Conservation (phyloP, 2,113 vertebrate genomes). For the Lophotis ruficrista region DNA sequence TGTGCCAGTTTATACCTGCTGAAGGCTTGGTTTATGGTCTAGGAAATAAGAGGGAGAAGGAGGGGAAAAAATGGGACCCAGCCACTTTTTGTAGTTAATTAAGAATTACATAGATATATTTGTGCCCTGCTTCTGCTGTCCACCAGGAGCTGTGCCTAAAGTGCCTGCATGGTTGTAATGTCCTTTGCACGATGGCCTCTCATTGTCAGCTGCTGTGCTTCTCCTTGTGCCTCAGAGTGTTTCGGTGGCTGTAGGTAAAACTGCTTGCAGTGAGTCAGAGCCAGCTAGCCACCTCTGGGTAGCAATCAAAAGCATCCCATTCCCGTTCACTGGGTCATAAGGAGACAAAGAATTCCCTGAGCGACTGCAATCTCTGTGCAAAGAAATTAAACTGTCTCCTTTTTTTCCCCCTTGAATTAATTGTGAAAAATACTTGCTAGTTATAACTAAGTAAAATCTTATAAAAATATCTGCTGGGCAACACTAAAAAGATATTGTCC, state of each 20-base stretch:
- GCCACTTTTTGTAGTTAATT: conserved; percentile 28
- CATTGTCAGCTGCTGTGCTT: background rate
- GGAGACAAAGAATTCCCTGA: background rate
- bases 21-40: conserved; percentile 61
- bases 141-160: background rate
- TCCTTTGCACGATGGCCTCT: background rate
- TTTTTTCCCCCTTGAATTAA: background rate
- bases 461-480: background rate
- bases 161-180: background rate
- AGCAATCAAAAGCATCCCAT: background rate
- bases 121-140: background rate
- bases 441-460: background rate
- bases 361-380: background rate
- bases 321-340: background rate
- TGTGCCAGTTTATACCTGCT: conserved; percentile 59
- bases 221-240: background rate
- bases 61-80: background rate
- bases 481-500: background rate
- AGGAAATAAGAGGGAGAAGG: background rate
- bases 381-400: background rate
- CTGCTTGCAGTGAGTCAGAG: background rate
- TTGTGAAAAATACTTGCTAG: background rate
- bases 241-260: background rate
- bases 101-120: conserved; percentile 8
- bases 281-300: background rate